Evolutionary conservation across 2,113 vertebrate genomes (phyloP).

Genomic region (Saimiri boliviensis): DNA sequence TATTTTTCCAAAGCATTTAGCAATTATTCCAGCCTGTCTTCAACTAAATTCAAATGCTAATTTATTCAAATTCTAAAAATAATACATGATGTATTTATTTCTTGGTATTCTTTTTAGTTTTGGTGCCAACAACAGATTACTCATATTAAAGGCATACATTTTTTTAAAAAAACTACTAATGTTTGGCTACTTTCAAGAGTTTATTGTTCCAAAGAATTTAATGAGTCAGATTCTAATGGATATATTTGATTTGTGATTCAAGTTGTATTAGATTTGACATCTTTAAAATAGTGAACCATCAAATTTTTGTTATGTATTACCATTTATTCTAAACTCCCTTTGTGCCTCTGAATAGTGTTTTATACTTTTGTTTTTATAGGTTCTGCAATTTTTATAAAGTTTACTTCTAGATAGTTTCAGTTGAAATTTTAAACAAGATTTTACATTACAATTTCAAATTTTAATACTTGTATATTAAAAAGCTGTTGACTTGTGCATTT

Average conservation of each 20-base stretch:
- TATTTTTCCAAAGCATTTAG: neutral
- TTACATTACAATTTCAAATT: conserved; percentile 4
- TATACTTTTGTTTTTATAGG: neutral
- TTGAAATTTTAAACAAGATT: neutral
- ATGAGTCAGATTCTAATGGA: neutral
- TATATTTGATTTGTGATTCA: neutral
- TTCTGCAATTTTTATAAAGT: neutral
- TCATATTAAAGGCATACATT: neutral
- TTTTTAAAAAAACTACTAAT: neutral
- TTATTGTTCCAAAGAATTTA: neutral
- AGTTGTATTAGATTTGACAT: neutral
- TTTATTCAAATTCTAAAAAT: neutral
- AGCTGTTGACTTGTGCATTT: conserved; percentile 14
- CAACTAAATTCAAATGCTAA: neutral
- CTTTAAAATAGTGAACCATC: neutral
- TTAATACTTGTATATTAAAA: conserved; percentile 10
- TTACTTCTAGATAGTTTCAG: neutral
- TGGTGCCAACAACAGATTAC: neutral
- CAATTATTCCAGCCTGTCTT: neutral
- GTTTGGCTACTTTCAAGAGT: neutral
- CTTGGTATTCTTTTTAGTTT: neutral
- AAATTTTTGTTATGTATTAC: neutral
- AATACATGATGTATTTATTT: neutral
- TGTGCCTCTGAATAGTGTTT: neutral
- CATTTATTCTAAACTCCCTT: neutral